Evolutionary conservation across 2,888 invertebrate species (phyloP), one percentile per base, ranked within the genome.

Genomic region (Tetramorium bicarinatum): DNA sequence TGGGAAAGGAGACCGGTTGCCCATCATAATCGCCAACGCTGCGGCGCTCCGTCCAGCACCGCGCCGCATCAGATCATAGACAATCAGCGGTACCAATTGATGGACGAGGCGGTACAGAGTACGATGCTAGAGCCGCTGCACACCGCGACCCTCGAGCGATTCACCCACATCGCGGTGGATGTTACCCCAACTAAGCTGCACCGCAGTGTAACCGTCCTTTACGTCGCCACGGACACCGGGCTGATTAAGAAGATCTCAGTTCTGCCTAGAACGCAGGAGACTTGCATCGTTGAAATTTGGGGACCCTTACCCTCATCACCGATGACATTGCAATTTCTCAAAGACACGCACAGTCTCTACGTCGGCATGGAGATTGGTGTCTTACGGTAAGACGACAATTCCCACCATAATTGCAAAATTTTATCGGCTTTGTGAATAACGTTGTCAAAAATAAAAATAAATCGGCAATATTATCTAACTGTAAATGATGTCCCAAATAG

Each of bases 241-340:
- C 95, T 96, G 52, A 96, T 99, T 25, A 96, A 98, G 92, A 99
- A 99, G 95, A 96, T 99, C 91, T 96, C 97, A 0, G 96, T 98
- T 13, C 95, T 98, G 85, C 97, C 98, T 0, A 95, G 96, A 41
- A 96, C 96, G 0, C 96, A 96, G 79, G 96, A 97, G 86, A 96
- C 98, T 0, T 99, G 99, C 93, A 95, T 98, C 67, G 96, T 99
- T 18, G 99, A 99, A 95, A 96, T 97, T 87, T 98, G 99, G 97
- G 97, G 97, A 89, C 96, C 97, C 15, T 95, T 96, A 54, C 95
- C 96, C 2, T 95, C 96, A 8, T 95, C 96, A 25, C 95, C 95
- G 0, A 95, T 95, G 41, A 96, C 96, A 21, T 96, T 98, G 96
- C 97, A 97, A 93, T 98, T 97, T 93, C 96, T 98, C 9, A 97